A percentile compares a stretch with the other conserved stretches of the same genome.
These are phyloP conservation scores for Saccostrea echinata DNA, from an alignment of 1,140 invertebrate genomes.

Conservation along the genomic window DNA sequence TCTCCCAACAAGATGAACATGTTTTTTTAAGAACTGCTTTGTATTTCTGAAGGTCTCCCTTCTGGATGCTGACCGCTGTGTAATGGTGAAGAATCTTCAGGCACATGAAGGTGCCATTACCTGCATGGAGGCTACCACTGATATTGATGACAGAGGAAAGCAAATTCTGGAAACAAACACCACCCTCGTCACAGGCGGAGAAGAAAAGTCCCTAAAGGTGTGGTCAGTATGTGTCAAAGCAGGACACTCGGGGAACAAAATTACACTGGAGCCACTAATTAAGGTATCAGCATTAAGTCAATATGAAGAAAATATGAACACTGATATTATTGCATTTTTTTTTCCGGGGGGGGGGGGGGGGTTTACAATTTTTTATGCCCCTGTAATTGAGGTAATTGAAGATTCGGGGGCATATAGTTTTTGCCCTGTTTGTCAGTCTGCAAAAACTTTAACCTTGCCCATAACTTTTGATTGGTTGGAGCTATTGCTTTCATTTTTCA, in stretches of 20 bases:
- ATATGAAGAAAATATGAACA: background rate
- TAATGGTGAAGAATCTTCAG: slow-evolving; percentile 57
- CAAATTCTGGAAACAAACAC: slow-evolving; percentile 50
- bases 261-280: slow-evolving; percentile 37
- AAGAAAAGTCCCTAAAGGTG: slow-evolving; percentile 57
- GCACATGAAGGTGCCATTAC: slow-evolving; percentile 57
- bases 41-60: slow-evolving; percentile 52
- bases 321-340: no score
- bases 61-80: slow-evolving; percentile 53
- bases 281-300: background rate
- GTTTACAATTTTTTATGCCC: no score
- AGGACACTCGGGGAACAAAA: slow-evolving; percentile 31
- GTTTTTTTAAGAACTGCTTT: background rate
- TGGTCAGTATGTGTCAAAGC: slow-evolving; percentile 54
- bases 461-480: no score
- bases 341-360: no score
- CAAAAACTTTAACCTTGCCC: no score
- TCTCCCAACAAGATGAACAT: background rate
- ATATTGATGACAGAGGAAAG: slow-evolving; percentile 50
- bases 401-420: no score
- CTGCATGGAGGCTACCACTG: slow-evolving; percentile 53
- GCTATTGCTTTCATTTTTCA: no score
- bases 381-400: no score
- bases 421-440: no score
- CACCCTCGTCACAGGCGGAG: slow-evolving; percentile 57